Base-by-base conservation (phyloP, 2,888 invertebrate genomes). In the Caenorhabditis afra region DNA sequence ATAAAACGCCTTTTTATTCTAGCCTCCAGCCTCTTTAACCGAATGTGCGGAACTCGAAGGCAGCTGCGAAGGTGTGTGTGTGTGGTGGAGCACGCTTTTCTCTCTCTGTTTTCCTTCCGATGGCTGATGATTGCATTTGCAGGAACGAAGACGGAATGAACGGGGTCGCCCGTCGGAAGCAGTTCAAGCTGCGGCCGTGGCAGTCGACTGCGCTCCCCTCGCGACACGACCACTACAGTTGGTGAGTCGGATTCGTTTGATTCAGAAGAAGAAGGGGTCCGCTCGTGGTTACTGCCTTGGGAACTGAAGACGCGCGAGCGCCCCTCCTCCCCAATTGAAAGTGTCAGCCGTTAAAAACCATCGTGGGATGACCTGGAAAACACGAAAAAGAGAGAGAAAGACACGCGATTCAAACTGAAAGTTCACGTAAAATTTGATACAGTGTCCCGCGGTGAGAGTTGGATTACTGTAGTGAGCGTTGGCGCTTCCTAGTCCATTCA, bases 141-240 rank as follows among this genome's bases (percentile, higher is more conserved):
- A 76, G 76, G 50, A 67, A 62, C 67, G 76, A 76, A 22, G 76
- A 70, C 68, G 68, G 58, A 41, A 83, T 83, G 83, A 83, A 83
- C 78, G 83, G 83, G 16, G 76, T 76, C 44, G 71, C 80, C 20
- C 79, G 83, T 37, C 61, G 83, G 41, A 81, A 79, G 71, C 83
- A 83, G 77, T 83, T 81, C 75, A 77, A 77, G 49, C 58, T 81
- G 18, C 57, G 83, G 22, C 83, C 83, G 37, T 83, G 83, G 83
- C 81, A 81, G 44, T 78, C 78, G 39, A 83, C 81, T 20, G 81
- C 83, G 14, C 59, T 67, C 39, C 83, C 83, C 14, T 68, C 67
- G 10, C 65, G 81, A 58, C 47, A 75, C 35, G 81, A 83, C 20
- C 78, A 70, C 62, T 81, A 61, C 44, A 68, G 62, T 66, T 64